Percentiles rank a stretch among this genome's conserved stretches.
phyloP scores from a whole-genome alignment of 1,140 invertebrate genomes.

The Zaprionus tsacasi region DNA sequence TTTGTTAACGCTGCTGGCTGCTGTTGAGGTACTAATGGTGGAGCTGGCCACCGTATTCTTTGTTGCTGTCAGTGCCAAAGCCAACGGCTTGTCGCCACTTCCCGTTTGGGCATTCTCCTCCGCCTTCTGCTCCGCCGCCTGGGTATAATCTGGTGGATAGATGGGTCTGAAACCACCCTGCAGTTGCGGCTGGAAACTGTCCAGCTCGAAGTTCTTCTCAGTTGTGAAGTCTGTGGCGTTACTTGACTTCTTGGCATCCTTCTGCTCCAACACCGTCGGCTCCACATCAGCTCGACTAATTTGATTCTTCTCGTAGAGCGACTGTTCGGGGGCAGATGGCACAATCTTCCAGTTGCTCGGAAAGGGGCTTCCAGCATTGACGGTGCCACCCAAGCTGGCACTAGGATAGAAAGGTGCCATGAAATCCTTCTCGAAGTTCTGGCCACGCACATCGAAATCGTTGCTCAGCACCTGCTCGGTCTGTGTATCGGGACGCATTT shows the following conservation, averaged over 20 bases:
- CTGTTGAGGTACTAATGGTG: constrained; percentile 30
- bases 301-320: constrained; percentile 72
- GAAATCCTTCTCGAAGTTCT: constrained; percentile 86
- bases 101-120: background rate
- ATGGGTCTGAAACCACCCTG: constrained; percentile 90
- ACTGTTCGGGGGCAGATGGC: constrained; percentile 66
- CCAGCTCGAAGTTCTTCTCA: constrained; percentile 86
- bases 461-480: constrained; percentile 63
- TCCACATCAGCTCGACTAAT: constrained; percentile 75
- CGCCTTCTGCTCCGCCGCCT: constrained; percentile 52
- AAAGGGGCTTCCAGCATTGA: constrained; percentile 41
- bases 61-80: constrained; percentile 30
- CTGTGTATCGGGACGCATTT: constrained; percentile 54
- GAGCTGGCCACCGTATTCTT: constrained; percentile 20
- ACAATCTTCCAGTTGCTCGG: constrained; percentile 88
- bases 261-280: constrained; percentile 45
- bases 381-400: constrained; percentile 85
- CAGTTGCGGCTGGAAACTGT: constrained; percentile 89
- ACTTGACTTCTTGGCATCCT: constrained; percentile 38
- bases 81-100: constrained; percentile 55
- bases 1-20: background rate
- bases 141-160: constrained; percentile 83
- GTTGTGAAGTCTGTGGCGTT: constrained; percentile 37
- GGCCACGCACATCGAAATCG: constrained; percentile 76
- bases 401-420: constrained; percentile 90